A percentile compares a stretch with the other conserved stretches of the same genome.
Conservation (phyloP, 2,888 invertebrate species). For the Odontomyia ornata region DNA sequence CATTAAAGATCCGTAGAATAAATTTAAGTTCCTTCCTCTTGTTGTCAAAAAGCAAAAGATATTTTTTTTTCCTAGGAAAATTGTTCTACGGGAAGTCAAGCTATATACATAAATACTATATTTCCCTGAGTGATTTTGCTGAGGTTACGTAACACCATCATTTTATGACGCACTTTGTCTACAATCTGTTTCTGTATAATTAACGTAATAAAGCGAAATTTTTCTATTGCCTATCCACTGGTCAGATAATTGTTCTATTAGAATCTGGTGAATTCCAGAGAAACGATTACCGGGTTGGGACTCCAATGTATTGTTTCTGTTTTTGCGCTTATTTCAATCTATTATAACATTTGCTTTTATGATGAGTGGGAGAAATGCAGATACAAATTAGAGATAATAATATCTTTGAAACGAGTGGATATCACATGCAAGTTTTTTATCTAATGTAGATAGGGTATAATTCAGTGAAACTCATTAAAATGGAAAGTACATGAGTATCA, state of each 20-base stretch:
- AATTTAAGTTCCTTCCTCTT: not conserved
- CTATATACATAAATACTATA: too few species aligned
- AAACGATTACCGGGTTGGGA: not conserved
- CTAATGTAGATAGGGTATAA: not conserved
- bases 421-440: not conserved
- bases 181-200: not conserved
- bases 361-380: not conserved
- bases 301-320: not conserved
- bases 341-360: not conserved
- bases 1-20: too few species aligned
- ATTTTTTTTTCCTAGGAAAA: not conserved
- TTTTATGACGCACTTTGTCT: not conserved
- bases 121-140: not conserved
- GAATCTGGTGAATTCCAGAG: not conserved
- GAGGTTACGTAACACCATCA: not conserved
- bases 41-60: not conserved
- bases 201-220: not conserved
- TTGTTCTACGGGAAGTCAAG: not conserved
- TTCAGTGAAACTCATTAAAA: not conserved
- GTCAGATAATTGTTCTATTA: not conserved
- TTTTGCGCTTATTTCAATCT: not conserved
- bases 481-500: not conserved
- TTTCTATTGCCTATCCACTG: not conserved
- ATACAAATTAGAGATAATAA: constrained; percentile 1
- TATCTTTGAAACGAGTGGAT: not conserved